phyloP scores from a whole-genome alignment of 2,888 invertebrate species.

The Plagodis pulveraria region DNA sequence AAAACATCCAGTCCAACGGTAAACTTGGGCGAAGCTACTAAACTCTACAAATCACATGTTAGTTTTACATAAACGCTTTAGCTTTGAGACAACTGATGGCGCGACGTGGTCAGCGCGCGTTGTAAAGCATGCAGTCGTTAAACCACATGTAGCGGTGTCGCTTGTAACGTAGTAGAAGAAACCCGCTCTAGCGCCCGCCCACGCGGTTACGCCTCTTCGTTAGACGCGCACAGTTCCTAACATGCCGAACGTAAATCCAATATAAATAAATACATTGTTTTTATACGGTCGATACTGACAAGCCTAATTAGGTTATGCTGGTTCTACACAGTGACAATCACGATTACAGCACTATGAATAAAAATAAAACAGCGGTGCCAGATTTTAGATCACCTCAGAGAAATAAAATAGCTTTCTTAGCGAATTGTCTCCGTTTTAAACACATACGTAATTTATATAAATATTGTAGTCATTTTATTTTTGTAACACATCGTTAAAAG shows the following conservation, averaged over 20 bases:
- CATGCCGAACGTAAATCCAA: conserved; percentile 59
- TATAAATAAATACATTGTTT: conserved; percentile 58
- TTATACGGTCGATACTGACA: conserved; percentile 49
- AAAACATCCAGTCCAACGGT: conserved; percentile 58
- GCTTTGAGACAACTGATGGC: conserved; percentile 39
- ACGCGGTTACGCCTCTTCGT: conserved; percentile 73
- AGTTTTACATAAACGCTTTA: conserved; percentile 55
- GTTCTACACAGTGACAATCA: conserved; percentile 14
- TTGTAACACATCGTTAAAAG: too few species aligned
- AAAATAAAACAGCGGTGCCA: too few species aligned
- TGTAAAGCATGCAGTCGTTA: conserved; percentile 61
- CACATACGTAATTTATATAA: too few species aligned
- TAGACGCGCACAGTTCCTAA: conserved; percentile 59
- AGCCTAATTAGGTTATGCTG: conserved; percentile 41
- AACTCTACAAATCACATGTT: conserved; percentile 40
- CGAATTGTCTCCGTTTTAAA: too few species aligned
- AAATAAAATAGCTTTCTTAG: too few species aligned
- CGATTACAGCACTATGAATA: too few species aligned
- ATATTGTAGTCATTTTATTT: too few species aligned
- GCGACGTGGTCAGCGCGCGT: conserved; percentile 48
- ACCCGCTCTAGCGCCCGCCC: conserved; percentile 73
- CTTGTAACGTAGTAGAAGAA: conserved; percentile 73
- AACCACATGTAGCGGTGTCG: conserved; percentile 68
- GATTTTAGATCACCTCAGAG: too few species aligned
- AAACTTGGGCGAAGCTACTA: conserved; percentile 44